Percentiles rank a stretch among this genome's conserved stretches.
These are phyloP conservation scores for Zootoca vivipara DNA, from an alignment of 2,113 vertebrate genomes.

Conservation along the genomic window DNA sequence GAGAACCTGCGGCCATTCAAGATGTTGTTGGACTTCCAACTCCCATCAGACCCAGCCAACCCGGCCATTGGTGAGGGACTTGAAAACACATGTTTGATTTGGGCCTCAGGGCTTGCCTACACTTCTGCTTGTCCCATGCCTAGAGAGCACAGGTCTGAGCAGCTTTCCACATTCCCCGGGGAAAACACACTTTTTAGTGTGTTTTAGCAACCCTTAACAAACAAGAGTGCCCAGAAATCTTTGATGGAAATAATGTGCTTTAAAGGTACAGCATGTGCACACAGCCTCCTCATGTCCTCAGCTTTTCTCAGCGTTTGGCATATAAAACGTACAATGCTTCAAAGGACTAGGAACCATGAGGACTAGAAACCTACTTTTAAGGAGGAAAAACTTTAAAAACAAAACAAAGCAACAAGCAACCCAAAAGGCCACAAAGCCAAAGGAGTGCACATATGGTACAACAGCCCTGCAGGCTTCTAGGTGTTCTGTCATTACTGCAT, in stretches of 20 bases:
- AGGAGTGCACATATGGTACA: not conserved
- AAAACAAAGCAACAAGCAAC: not conserved
- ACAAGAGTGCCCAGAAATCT: too few species aligned
- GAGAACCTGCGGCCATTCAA: too few species aligned
- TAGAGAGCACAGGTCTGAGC: too few species aligned
- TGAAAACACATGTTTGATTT: not conserved
- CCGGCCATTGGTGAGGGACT: not conserved
- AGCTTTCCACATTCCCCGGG: too few species aligned
- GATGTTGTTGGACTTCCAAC: too few species aligned
- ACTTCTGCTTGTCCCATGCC: too few species aligned
- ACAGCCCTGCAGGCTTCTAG: not conserved
- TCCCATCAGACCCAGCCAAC: too few species aligned
- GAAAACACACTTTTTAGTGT: too few species aligned
- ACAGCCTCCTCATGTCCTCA: not conserved
- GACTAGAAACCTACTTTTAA: not conserved
- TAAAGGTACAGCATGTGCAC: too few species aligned
- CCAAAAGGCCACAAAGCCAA: not conserved
- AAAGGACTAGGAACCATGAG: not conserved
- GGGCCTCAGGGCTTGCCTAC: not conserved
- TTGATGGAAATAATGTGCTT: too few species aligned
- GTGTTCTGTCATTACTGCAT: too few species aligned
- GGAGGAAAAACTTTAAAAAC: not conserved
- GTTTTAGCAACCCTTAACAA: too few species aligned
- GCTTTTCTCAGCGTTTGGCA: not conserved
- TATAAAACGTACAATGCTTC: not conserved